Conservation (phyloP, 1,140 invertebrate genomes). For the Drosophila arizonae region DNA sequence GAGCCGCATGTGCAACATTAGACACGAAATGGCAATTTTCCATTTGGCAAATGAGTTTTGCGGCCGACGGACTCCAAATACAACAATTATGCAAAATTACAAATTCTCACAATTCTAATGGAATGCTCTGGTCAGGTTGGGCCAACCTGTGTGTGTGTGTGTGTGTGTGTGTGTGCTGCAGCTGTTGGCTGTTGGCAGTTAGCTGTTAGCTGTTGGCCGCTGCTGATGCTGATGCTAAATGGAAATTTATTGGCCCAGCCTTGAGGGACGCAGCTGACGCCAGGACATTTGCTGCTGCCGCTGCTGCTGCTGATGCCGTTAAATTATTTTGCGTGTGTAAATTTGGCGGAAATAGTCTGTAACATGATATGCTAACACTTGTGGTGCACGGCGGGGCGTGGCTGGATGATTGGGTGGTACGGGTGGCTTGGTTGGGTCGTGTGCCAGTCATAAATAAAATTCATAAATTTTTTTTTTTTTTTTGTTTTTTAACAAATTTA, state of each 20-base stretch:
- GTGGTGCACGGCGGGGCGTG: slow-evolving; percentile 37
- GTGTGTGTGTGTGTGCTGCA: not conserved
- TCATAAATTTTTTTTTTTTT: slow-evolving; percentile 43
- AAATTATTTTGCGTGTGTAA: slow-evolving; percentile 81
- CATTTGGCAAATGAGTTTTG: slow-evolving; percentile 82
- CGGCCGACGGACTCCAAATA: slow-evolving; percentile 79
- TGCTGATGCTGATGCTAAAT: slow-evolving; percentile 59
- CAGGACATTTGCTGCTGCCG: slow-evolving; percentile 32
- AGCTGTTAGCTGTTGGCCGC: slow-evolving; percentile 17
- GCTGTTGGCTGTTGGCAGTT: slow-evolving; percentile 20
- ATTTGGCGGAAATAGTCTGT: slow-evolving; percentile 81
- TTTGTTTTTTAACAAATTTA: slow-evolving; percentile 67
- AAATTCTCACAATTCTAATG: slow-evolving; percentile 82
- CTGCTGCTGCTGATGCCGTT: slow-evolving; percentile 36
- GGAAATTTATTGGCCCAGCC: slow-evolving; percentile 74
- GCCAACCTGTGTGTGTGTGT: not conserved
- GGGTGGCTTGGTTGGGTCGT: slow-evolving; percentile 13
- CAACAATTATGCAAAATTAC: slow-evolving; percentile 83
- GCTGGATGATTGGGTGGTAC: slow-evolving; percentile 7
- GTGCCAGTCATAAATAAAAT: slow-evolving; percentile 75
- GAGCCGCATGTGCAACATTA: slow-evolving; percentile 75
- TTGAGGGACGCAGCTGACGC: slow-evolving; percentile 55
- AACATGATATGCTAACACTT: slow-evolving; percentile 81
- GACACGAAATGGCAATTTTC: slow-evolving; percentile 82
- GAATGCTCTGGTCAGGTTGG: slow-evolving; percentile 55